Base-by-base conservation (phyloP, 2,888 invertebrate species). In the Tridacna crocea region DNA sequence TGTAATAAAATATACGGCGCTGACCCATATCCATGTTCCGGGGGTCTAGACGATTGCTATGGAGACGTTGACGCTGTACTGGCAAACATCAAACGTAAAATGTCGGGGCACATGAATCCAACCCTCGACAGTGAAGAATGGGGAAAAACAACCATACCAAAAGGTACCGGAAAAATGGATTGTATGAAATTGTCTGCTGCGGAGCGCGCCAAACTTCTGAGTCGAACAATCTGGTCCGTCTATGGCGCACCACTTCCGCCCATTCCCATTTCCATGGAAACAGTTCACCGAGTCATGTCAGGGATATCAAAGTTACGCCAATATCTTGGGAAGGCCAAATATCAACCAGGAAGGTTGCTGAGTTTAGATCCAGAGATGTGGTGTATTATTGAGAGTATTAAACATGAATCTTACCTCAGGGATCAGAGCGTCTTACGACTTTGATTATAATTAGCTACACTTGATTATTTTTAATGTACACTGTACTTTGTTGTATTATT, bases 331-430 rank as follows among this genome's bases (percentile, higher is more conserved):
- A 55, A 55, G n/a, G 55, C 82, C 13, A 82, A 73, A 47, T 79
- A 72, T 51, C 72, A 82, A 19, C 76, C 79, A 36, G 79, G 82
- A 0, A 72, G 82, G 22, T 63, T 82, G 68, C 73, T 76, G 15
- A 76, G 58, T n/a, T 46, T 82, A 11, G 82, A 82, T 47, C 82
- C 82, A 0, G 82, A 82, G 48, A 68, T 82, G 22, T 82, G 82
- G 82, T 82, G 82, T 55, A 79, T 82, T 46, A 48, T 82, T 13
- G 79, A 82, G 47, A 82, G 82, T 68, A 82, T 82, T 36, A 70
- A 70, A 51, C 22, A 47, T 8, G 70, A 70, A 51, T 46, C 66
- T 6, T 46, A 19, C 15, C n/a, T 36, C 0, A 46, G 66, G 12
- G 66, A 66, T 13, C 66, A 46, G 36, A 36, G 36, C 36, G 36